A percentile compares a stretch with the other conserved stretches of the same genome.
Evolutionary conservation across 1,140 invertebrate species (phyloP).

Genomic region (Bombus waltoni): DNA sequence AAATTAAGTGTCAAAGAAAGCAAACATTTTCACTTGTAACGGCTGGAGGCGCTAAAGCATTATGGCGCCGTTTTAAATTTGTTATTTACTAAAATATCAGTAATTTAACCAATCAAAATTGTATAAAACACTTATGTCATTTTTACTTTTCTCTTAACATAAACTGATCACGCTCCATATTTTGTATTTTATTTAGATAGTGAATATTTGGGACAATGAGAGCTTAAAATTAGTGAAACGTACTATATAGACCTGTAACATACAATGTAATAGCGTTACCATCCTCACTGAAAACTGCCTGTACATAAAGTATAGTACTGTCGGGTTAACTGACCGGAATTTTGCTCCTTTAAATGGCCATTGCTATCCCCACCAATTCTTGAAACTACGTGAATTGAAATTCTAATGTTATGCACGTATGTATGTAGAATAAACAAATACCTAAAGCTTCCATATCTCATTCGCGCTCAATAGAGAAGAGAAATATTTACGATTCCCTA

Average conservation of each 20-base stretch:
- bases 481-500: background rate
- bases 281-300: background rate
- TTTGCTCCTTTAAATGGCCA: background rate
- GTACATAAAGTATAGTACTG: background rate
- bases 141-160: background rate
- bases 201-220: background rate
- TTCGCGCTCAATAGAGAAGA: too few species aligned
- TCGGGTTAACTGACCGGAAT: background rate
- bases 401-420: background rate
- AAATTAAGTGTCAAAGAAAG: background rate
- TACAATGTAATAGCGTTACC: background rate
- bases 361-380: background rate
- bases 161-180: background rate
- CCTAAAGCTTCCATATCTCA: background rate
- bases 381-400: background rate
- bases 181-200: background rate
- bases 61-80: background rate
- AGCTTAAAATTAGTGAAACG: background rate
- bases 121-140: background rate
- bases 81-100: background rate
- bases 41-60: background rate
- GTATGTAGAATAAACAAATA: background rate
- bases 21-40: background rate
- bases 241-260: background rate
- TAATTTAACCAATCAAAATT: background rate